Evolutionary conservation across 2,797 vertebrate genomes (phyloP).

Genomic region (Lithobates pipiens): DNA sequence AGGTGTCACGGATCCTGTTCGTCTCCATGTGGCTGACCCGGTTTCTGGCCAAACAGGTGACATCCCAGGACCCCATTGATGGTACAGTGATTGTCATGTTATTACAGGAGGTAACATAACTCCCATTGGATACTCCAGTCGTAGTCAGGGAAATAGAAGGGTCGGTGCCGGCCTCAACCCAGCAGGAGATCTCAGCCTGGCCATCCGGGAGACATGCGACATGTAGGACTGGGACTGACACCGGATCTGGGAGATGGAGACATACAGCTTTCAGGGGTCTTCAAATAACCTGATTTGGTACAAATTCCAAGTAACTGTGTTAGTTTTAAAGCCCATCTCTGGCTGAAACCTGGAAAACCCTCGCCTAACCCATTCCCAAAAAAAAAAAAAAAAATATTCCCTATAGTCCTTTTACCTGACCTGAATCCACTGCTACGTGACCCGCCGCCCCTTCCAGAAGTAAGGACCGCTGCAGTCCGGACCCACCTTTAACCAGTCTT

Average conservation of each 20-base stretch:
- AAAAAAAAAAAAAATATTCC: too few relatives aligned
- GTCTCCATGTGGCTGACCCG: background rate
- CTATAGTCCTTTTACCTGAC: too few relatives aligned
- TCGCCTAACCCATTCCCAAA: too few relatives aligned
- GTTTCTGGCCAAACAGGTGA: slow-evolving; percentile 17
- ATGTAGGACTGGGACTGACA: slow-evolving; percentile 5
- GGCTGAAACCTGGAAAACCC: too few relatives aligned
- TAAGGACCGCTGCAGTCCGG: too few relatives aligned
- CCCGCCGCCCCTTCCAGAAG: too few relatives aligned
- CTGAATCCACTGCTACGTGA: too few relatives aligned
- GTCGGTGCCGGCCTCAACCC: background rate
- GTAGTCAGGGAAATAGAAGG: background rate
- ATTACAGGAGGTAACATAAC: background rate
- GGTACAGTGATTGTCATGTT: background rate
- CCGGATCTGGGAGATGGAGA: background rate
- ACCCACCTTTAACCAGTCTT: too few relatives aligned
- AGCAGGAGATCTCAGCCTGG: slow-evolving; percentile 16
- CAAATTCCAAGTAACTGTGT: too few relatives aligned
- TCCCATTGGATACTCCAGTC: background rate
- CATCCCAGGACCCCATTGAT: background rate
- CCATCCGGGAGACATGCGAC: slow-evolving; percentile 6
- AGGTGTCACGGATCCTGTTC: background rate
- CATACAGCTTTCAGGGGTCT: too few relatives aligned
- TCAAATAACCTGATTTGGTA: too few relatives aligned
- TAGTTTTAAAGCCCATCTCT: too few relatives aligned